These are phyloP conservation scores for Rotaria macrura DNA, from an alignment of 2,888 invertebrate species.

Conservation along the genomic window DNA sequence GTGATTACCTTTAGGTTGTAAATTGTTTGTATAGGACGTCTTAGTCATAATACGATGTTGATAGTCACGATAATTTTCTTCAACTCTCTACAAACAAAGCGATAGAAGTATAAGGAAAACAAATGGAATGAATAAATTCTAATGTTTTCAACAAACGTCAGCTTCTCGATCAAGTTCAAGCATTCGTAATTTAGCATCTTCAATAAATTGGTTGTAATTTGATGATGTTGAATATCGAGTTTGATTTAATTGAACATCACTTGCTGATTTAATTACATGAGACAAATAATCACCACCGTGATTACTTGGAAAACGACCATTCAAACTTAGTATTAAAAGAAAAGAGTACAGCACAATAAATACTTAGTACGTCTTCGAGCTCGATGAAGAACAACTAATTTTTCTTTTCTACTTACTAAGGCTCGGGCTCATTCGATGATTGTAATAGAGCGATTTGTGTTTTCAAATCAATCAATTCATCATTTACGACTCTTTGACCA, in stretches of 20 bases:
- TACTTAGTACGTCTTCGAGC: too few relatives aligned
- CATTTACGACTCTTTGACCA: not conserved
- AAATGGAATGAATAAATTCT: not conserved
- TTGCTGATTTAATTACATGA: not conserved
- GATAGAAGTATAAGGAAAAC: too few relatives aligned
- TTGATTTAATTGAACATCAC: not conserved
- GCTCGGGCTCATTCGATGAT: not conserved
- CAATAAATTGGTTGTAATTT: slow-evolving; percentile 19
- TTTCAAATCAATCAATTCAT: slow-evolving; percentile 20
- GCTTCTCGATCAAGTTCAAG: slow-evolving; percentile 2
- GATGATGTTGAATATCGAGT: slow-evolving; percentile 7
- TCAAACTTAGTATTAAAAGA: too few relatives aligned
- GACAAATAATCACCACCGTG: not conserved
- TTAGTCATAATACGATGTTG: slow-evolving; percentile 1
- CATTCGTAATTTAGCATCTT: slow-evolving; percentile 4
- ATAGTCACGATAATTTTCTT: slow-evolving; percentile 9
- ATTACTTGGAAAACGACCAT: not conserved
- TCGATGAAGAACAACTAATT: too few relatives aligned
- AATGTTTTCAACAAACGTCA: not conserved
- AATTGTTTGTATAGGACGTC: not conserved
- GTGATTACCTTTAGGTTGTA: not conserved
- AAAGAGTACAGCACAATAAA: too few relatives aligned
- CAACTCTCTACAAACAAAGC: not conserved
- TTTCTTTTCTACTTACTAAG: not conserved
- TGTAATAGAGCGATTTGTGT: slow-evolving; percentile 7